Evolutionary conservation across 1,140 invertebrate genomes (phyloP).

Genomic region (Heliothis virescens): DNA sequence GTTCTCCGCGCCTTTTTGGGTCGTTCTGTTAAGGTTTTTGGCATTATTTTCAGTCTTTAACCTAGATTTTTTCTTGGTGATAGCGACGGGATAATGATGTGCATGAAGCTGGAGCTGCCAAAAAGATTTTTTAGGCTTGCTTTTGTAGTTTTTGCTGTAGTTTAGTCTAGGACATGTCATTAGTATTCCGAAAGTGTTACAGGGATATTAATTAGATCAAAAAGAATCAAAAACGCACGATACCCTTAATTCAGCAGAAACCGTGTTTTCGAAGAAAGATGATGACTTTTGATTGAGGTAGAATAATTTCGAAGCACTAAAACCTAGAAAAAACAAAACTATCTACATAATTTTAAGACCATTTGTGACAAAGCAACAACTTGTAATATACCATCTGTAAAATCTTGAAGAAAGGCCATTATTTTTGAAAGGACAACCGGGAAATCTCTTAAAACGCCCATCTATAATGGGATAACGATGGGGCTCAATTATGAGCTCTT

Average conservation of each 20-base stretch:
- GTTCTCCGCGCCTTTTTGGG: background rate
- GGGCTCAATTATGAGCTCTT: constrained; percentile 14
- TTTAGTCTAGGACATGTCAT: background rate
- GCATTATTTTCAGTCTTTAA: background rate
- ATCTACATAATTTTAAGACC: no score
- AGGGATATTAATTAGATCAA: no score
- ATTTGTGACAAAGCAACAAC: background rate
- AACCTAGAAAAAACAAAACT: no score
- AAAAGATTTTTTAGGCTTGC: no score
- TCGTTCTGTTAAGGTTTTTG: background rate
- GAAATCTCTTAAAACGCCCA: constrained; percentile 13
- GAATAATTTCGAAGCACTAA: no score
- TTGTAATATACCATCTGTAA: background rate
- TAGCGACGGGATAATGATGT: no score
- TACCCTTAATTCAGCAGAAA: no score
- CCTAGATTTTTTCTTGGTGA: background rate
- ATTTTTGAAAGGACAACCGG: constrained; percentile 28
- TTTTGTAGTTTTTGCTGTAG: background rate
- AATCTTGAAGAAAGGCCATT: constrained; percentile 2
- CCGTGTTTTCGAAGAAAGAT: no score
- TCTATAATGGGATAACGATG: constrained; percentile 31
- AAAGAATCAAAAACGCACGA: no score
- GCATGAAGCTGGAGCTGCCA: no score
- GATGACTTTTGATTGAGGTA: no score
- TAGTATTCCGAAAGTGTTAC: no score